phyloP scores from a whole-genome alignment of 2,888 invertebrate species.

The Amorpha juglandis region DNA sequence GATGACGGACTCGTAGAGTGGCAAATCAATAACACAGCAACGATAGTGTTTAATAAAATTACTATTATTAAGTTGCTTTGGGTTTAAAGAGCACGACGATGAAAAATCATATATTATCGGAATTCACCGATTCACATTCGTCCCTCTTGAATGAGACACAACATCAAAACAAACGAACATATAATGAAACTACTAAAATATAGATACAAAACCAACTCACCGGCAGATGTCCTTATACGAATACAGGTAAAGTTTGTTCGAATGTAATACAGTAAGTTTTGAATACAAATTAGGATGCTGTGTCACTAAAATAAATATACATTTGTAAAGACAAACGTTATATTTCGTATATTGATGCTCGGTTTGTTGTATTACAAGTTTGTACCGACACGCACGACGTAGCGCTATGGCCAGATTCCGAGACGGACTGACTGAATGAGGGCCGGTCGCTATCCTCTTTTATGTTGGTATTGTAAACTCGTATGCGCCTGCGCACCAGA shows the following conservation, averaged over 20 bases:
- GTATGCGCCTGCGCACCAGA: conserved; percentile 61
- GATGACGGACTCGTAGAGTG: conserved; percentile 41
- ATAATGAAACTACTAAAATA: conserved; percentile 19
- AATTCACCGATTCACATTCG: no score
- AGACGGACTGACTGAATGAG: conserved; percentile 73
- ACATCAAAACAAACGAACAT: background rate
- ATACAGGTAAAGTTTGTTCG: conserved; percentile 32
- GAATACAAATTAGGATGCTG: background rate
- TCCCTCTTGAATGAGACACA: background rate
- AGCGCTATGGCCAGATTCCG: conserved; percentile 54
- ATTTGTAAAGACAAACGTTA: background rate
- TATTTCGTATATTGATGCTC: background rate
- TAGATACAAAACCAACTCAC: conserved; percentile 40
- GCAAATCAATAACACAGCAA: conserved; percentile 13
- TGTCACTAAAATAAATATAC: background rate
- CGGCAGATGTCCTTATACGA: conserved; percentile 30
- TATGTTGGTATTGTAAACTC: conserved; percentile 76
- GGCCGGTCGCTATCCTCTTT: conserved; percentile 76
- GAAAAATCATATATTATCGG: no score
- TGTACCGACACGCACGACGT: conserved; percentile 46
- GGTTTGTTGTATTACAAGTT: conserved; percentile 18
- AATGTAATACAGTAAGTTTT: background rate
- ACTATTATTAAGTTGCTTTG: background rate
- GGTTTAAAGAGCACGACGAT: background rate
- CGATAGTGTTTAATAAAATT: conserved; percentile 13